phyloP scores from a whole-genome alignment of 2,797 vertebrate species.

The Lemur catta region DNA sequence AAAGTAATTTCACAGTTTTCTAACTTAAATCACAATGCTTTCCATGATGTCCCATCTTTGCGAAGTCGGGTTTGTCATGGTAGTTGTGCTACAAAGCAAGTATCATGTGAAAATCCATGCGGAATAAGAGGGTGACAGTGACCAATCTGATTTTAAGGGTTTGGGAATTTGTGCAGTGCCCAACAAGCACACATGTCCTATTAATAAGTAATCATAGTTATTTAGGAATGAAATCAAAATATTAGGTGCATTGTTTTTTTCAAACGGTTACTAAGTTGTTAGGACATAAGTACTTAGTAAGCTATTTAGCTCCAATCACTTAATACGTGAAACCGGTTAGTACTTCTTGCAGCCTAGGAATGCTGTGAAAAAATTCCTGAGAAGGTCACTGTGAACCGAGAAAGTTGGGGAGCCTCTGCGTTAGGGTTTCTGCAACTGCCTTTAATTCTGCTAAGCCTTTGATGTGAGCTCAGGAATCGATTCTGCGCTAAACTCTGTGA shows the following conservation, averaged over 20 bases:
- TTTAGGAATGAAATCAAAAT: constrained; percentile 5
- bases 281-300: not conserved
- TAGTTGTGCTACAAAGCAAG: not conserved
- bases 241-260: not conserved
- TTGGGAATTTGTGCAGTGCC: not conserved
- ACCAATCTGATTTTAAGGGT: not conserved
- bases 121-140: not conserved
- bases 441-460: not conserved
- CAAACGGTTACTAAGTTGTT: not conserved
- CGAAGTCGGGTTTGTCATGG: not conserved
- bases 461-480: not conserved
- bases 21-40: not conserved
- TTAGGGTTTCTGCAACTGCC: too few relatives aligned
- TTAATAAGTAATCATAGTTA: not conserved
- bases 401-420: not conserved
- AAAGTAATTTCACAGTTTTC: not conserved
- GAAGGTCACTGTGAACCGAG: not conserved
- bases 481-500: not conserved
- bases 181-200: not conserved
- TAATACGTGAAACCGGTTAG: not conserved
- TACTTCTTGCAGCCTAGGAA: not conserved
- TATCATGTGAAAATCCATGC: rapidly evolving
- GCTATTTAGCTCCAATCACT: not conserved
- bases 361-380: not conserved
- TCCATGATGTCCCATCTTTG: not conserved